Percentiles rank a stretch among this genome's conserved stretches.
Evolutionary conservation across 2,797 vertebrate genomes (phyloP).

Genomic region (Enteromius argenteus): DNA sequence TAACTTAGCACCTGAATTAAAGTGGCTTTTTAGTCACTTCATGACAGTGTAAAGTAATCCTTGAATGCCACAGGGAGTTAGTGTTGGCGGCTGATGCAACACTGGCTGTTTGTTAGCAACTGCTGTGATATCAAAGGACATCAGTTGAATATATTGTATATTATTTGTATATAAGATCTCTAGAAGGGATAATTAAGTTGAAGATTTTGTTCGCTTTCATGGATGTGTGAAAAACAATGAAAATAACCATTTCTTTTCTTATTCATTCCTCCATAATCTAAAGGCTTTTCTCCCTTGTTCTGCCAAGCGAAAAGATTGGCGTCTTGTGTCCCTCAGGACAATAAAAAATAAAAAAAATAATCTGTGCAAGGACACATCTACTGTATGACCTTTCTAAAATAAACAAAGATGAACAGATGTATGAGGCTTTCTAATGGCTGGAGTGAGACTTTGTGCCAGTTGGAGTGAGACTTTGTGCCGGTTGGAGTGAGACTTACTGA

Average conservation of each 20-base stretch:
- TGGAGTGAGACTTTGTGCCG: constrained; percentile 11
- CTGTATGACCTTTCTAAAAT: constrained; percentile 18
- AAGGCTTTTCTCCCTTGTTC: background rate
- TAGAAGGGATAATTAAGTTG: constrained; percentile 15
- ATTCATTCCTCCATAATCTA: background rate
- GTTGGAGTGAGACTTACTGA: constrained; percentile 3
- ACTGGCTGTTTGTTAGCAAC: constrained; percentile 39
- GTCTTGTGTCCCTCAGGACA: background rate
- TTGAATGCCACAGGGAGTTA: constrained; percentile 8
- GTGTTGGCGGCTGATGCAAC: constrained; percentile 40
- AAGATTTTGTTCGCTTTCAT: background rate
- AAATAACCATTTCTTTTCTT: background rate
- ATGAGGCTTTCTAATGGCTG: constrained; percentile 10
- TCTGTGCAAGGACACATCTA: background rate
- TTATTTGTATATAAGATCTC: constrained; percentile 26
- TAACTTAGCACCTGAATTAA: constrained; percentile 11
- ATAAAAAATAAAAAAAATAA: background rate
- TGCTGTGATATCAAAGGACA: background rate
- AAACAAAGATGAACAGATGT: constrained; percentile 17
- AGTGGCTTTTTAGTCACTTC: constrained; percentile 35
- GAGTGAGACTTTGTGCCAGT: constrained; percentile 2
- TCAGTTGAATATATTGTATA: constrained; percentile 22
- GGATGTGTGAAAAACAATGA: background rate
- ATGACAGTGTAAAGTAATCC: constrained; percentile 30
- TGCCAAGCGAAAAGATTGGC: background rate